Percentiles rank a stretch among this genome's conserved stretches.
Conservation (phyloP, 1,140 invertebrate genomes). For the Oppia nitens region DNA sequence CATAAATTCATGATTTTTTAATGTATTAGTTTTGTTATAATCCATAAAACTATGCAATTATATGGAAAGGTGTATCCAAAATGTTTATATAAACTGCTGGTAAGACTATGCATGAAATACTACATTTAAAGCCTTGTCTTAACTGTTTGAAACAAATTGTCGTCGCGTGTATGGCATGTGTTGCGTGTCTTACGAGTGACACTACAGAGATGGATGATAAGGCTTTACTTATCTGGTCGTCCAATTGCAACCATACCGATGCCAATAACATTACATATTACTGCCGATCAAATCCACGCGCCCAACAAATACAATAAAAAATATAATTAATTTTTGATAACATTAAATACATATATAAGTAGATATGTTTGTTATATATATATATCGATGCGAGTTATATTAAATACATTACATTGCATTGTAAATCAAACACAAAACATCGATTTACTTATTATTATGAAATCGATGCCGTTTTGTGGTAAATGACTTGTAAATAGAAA, state of each 20-base stretch:
- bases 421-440: not conserved
- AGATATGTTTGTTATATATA: not conserved
- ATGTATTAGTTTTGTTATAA: not conserved
- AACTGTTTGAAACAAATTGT: not conserved
- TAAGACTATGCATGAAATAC: not conserved
- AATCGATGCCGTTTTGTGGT: not conserved
- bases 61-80: not conserved
- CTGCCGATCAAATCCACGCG: not conserved
- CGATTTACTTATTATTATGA: not conserved
- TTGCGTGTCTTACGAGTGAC: not conserved
- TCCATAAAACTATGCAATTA: not conserved
- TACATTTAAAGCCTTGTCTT: not conserved
- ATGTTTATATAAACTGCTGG: not conserved
- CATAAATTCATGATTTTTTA: not conserved
- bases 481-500: too few species aligned
- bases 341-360: not conserved
- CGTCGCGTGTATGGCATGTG: not conserved
- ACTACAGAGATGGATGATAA: not conserved
- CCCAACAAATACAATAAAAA: not conserved
- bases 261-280: too few species aligned
- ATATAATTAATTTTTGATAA: not conserved
- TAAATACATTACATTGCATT: not conserved
- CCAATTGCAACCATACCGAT: not conserved
- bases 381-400: not conserved
- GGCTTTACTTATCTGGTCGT: not conserved